Base-by-base conservation (phyloP, 2,888 invertebrate species). In the Temnothorax rugatulus region DNA sequence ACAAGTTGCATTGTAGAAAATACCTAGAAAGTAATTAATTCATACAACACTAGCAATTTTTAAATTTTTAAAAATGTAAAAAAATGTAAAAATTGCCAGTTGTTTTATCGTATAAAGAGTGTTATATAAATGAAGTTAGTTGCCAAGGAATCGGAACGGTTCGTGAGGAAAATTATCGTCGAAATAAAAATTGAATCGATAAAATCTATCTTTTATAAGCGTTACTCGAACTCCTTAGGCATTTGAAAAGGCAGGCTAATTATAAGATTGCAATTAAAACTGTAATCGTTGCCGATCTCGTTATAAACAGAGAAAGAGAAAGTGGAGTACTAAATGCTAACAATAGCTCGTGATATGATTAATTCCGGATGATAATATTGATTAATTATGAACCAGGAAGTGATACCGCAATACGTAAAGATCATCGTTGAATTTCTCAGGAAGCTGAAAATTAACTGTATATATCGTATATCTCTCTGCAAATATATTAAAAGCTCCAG, bases 341-440 rank as follows among this genome's bases (percentile, higher is more conserved):
- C 93, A 93, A 94, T 93, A 90, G 91, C 87, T 84, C 85, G 75
- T 87, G 89, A 88, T 87, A 89, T 85, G 88, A 90, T 85, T 92
- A 87, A 93, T 94, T 93, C 93, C 93, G 92, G 92, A 92, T 92
- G 93, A 91, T 94, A 94, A 94, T 94, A 93, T 94, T 94, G 94
- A 94, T 94, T 94, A 94, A 94, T 94, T 93, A 92, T 89, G 88
- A 92, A 91, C 87, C 88, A 89, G 91, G 90, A 92, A 92, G 87
- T 71, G 83, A 69, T 79, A 85, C 84, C 50, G 77, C 44, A n/a
- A 25, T 64, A 52, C 44, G 50, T 50, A 50, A 41, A 74, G 18
- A 75, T 71, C 38, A 74, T 18, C 18, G 38, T 63, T 38, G 61
- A 61, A 61, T 50, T 74, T 75, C 63, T 74, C 77, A 77, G 44